These are phyloP conservation scores for Trachelus troglodyta DNA, from an alignment of 2,888 invertebrate genomes.

Conservation along the genomic window DNA sequence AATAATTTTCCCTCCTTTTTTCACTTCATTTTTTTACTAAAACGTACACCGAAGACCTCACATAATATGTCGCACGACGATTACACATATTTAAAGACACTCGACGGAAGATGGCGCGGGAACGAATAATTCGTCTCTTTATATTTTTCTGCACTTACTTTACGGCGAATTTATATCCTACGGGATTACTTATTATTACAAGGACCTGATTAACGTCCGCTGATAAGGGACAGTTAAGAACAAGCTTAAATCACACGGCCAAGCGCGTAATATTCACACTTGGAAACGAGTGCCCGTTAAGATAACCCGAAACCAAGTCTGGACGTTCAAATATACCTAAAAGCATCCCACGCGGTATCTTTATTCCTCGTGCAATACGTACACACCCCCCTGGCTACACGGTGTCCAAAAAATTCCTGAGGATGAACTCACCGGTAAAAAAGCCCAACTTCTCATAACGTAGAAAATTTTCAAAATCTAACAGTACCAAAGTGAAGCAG, in stretches of 20 bases:
- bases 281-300: conserved; percentile 38
- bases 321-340: conserved; percentile 23
- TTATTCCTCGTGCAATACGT: conserved; percentile 23
- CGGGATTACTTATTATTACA: background rate
- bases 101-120: background rate
- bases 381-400: background rate
- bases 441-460: background rate
- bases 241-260: conserved; percentile 34
- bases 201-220: background rate
- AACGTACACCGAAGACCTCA: background rate
- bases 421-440: conserved; percentile 4
- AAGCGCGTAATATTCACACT: conserved; percentile 34
- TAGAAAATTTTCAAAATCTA: background rate
- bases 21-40: background rate
- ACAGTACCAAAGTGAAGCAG: background rate
- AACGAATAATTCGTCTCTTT: background rate
- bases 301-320: conserved; percentile 31
- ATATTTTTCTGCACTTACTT: background rate
- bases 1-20: background rate
- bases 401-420: conserved; percentile 24
- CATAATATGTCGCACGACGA: background rate
- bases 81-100: background rate
- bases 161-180: background rate
- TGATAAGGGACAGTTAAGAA: conserved; percentile 11
- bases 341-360: conserved; percentile 39